Evolutionary conservation across 2,888 invertebrate species (phyloP), one percentile per base, ranked within the genome.

Genomic region (Oscheius sp.): DNA sequence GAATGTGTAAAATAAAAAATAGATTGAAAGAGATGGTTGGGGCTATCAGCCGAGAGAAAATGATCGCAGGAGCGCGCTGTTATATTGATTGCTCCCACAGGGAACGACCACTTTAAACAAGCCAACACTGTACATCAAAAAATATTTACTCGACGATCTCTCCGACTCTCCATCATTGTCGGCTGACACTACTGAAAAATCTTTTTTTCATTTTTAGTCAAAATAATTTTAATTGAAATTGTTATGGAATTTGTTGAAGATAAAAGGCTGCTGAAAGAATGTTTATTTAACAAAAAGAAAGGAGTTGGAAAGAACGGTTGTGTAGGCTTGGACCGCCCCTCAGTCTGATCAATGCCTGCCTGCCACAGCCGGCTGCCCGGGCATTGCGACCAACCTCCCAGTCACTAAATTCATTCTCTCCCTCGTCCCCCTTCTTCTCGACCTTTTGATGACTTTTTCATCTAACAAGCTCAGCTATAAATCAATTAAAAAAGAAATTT

Each of bases 311-410:
- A 20, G 61, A 61, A 61, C 61, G 45, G 61, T 55, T 61, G 50
- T 52, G 42, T 45, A 55, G 61, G 39, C 27, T n/a, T 10, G 42
- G n/a, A 39, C 58, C 58, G 42, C 61, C 42, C 42, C 17, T 37
- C 55, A 42, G 45, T 42, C 61, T 61, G 61, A 61, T 61, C 61
- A 61, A 61, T 61, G 42, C 61, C n/a, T 20, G 58, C 42, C 39
- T 39, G 45, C 42, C 61, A n/a, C n/a, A 61, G 45, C 61, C 61
- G 61, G 61, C 61, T 42, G 45, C 39, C 42, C 42, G 17, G 48
- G 23, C n/a, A 37, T 12, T 17, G 42, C 42, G n/a, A 12, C 55
- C 55, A 34, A 55, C 55, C 55, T 55, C 55, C 55, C n/a, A 55
- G 34, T 55, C 17, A 17, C 55, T 55, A 17, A 20, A 20, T 34